A percentile compares a stretch with the other conserved stretches of the same genome.
phyloP scores from a whole-genome alignment of 1,140 invertebrate genomes.

The Drosophila busckii region DNA sequence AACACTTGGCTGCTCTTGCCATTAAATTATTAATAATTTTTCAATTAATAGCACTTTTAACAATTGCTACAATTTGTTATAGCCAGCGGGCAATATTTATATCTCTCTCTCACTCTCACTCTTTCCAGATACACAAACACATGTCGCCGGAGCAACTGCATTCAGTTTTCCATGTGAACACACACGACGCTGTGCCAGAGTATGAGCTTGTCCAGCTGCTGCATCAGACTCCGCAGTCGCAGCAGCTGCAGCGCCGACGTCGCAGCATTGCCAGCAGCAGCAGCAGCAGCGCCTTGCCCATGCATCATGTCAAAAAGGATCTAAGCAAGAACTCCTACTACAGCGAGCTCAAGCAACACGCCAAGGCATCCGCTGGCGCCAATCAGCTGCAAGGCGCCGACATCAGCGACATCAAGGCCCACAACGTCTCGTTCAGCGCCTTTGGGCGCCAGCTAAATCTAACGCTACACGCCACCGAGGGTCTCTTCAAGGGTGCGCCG shows the following conservation, averaged over 20 bases:
- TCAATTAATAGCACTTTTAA: slow-evolving; percentile 58
- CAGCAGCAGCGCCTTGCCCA: slow-evolving; percentile 22
- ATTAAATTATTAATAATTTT: slow-evolving; percentile 70
- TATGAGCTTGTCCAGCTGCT: slow-evolving; percentile 81
- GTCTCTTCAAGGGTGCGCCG: slow-evolving; percentile 84
- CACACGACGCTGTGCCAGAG: slow-evolving; percentile 83
- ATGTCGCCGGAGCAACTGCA: slow-evolving; percentile 90
- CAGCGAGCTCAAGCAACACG: slow-evolving; percentile 63
- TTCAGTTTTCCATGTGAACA: slow-evolving; percentile 89
- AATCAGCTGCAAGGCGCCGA: slow-evolving; percentile 56
- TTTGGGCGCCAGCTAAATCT: slow-evolving; percentile 87
- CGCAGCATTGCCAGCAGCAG: slow-evolving; percentile 73
- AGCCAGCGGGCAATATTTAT: slow-evolving; percentile 37
- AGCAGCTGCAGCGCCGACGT: slow-evolving; percentile 29
- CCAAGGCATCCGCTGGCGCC: slow-evolving; percentile 12
- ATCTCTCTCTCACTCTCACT: slow-evolving; percentile 2
- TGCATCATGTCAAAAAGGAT: slow-evolving; percentile 78
- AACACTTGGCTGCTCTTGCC: slow-evolving; percentile 50
- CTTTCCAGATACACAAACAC: slow-evolving; percentile 86
- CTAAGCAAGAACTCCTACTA: slow-evolving; percentile 77
- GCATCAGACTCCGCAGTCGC: slow-evolving; percentile 80
- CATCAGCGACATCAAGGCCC: slow-evolving; percentile 79
- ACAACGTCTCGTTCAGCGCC: slow-evolving; percentile 86
- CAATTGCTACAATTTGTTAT: slow-evolving; percentile 65
- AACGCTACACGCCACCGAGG: slow-evolving; percentile 85